These are phyloP conservation scores for Hyposmocoma kahamanoa DNA, from an alignment of 1,140 invertebrate species.

Conservation along the genomic window DNA sequence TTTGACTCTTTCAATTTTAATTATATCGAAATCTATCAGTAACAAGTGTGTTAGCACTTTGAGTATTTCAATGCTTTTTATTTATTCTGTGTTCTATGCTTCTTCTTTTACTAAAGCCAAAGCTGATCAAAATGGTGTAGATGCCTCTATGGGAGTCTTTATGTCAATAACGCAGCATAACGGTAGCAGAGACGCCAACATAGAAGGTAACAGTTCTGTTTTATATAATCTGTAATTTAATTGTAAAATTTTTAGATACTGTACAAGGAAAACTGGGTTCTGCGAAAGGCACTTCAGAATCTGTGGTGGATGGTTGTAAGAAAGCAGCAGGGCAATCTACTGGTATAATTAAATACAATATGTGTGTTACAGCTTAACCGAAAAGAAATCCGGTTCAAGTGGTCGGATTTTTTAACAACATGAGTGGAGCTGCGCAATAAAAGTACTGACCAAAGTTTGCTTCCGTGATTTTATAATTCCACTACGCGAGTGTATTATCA, in stretches of 20 bases:
- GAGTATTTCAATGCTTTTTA: too few relatives aligned
- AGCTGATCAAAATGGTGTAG: not conserved
- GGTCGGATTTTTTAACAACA: too few relatives aligned
- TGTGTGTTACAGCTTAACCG: too few relatives aligned
- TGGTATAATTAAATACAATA: slow-evolving; percentile 7
- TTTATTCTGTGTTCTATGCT: not conserved
- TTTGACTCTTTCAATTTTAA: slow-evolving; percentile 29
- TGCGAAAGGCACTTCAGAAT: slow-evolving; percentile 12
- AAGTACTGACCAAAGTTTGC: too few relatives aligned
- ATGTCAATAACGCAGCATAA: too few relatives aligned
- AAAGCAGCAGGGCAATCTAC: slow-evolving; percentile 16
- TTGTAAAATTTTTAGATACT: slow-evolving; percentile 24
- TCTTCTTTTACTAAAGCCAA: not conserved
- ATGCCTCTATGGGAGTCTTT: slow-evolving; percentile 13
- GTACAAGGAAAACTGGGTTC: slow-evolving; percentile 16
- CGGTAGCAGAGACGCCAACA: not conserved
- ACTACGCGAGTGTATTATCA: too few relatives aligned
- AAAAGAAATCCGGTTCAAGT: too few relatives aligned
- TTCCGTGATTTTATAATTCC: too few relatives aligned
- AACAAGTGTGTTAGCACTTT: too few relatives aligned
- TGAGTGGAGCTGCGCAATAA: too few relatives aligned
- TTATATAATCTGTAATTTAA: not conserved
- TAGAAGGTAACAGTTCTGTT: not conserved
- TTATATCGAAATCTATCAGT: too few relatives aligned
- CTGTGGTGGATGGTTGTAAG: slow-evolving; percentile 24